Base-by-base conservation (phyloP, 2,797 vertebrate genomes). In the Malurus splendens region DNA sequence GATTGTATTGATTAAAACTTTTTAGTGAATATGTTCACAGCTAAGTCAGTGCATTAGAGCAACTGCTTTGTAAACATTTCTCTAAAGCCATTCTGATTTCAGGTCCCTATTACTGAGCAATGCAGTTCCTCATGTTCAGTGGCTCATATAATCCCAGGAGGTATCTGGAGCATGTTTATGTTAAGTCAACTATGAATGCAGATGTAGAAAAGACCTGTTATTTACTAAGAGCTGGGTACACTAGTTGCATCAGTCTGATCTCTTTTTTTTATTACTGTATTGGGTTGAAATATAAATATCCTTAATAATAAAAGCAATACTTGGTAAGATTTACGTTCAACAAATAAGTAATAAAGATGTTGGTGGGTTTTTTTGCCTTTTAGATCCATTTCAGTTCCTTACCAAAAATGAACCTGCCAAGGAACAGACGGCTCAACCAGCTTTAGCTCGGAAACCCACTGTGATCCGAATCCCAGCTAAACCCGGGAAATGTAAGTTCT, bases 401-500 rank as follows among this genome's bases (percentile, higher is more conserved):
- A 71, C 95, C 75, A 98, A 97, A 96, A 96, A 70, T 47, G 97
- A 95, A 88, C 83, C 86, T 76, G 60, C 66, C 92, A 94, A 92
- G 92, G 94, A 96, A 48, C 93, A 87, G 85, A 74, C 90, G 12
- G 36, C 85, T 89, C 97, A 93, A 33, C 94, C 91, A 83, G 94
- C 90, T 75, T 6, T 96, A 50, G 87, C 95, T 32, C 97, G 97
- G 87, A 99, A 98, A 90, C 99, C 99, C 51, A 99, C 99, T 77
- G 98, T 99, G 92, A 99, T 99, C 95, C 97, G 98, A 93, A 98
- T 99, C 57, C 98, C 98, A 94, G 97, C 98, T 95, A 98, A 97
- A 96, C 82, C 96, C 0, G 95, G 76, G 65, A 98, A 97, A 96
- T 18, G 97, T 98, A 93, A 97, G 96, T 89, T 86, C 45, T 84